phyloP scores from a whole-genome alignment of 2,113 vertebrate species.

The Halcyon malimbica region DNA sequence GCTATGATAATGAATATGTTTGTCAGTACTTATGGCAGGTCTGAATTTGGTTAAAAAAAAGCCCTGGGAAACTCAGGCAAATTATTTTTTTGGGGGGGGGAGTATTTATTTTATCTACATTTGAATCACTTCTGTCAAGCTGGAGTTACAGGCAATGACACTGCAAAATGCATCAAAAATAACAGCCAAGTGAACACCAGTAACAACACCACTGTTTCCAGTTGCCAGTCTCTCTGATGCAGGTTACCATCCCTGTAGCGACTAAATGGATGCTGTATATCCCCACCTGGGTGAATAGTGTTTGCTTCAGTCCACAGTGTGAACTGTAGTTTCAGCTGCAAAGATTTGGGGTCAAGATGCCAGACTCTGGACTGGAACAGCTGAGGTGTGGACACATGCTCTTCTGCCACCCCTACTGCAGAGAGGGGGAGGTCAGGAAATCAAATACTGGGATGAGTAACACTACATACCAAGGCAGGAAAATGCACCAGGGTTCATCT shows the following conservation, averaged over 20 bases:
- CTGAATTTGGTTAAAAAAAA: background rate
- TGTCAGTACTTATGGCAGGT: background rate
- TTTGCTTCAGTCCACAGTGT: background rate
- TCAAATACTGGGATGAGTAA: background rate
- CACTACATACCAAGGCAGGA: rapidly evolving
- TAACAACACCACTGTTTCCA: background rate
- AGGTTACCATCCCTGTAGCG: background rate
- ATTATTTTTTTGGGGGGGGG: background rate
- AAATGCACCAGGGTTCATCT: background rate
- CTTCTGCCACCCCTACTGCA: background rate
- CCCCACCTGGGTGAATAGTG: background rate
- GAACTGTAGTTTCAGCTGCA: background rate
- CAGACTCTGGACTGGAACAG: background rate
- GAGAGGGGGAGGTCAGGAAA: background rate
- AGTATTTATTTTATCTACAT: background rate
- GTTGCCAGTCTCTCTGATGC: background rate
- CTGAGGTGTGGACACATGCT: background rate
- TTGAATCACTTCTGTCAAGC: background rate
- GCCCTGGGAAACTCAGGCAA: background rate
- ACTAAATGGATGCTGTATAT: background rate
- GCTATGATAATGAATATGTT: background rate
- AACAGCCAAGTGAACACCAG: background rate
- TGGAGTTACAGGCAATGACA: background rate
- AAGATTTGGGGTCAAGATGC: background rate
- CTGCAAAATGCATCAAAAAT: background rate